A percentile compares a stretch with the other conserved stretches of the same genome.
Evolutionary conservation across 2,888 invertebrate genomes (phyloP).

Genomic region (Ochropacha duplaris): DNA sequence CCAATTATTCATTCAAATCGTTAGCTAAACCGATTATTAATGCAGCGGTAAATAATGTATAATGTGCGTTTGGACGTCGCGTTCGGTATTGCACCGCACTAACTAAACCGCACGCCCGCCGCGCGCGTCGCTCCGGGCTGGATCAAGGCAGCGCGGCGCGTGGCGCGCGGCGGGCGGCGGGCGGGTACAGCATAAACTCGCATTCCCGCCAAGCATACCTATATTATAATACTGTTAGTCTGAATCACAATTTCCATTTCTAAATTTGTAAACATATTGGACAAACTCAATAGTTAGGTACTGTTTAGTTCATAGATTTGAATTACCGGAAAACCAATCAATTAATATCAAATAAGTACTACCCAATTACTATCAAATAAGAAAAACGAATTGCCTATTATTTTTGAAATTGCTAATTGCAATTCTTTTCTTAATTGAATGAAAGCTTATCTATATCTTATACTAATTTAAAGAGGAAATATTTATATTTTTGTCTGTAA

Average conservation of each 20-base stretch:
- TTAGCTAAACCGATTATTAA: constrained; percentile 64
- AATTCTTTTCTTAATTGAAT: too few relatives aligned
- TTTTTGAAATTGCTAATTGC: too few relatives aligned
- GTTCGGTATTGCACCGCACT: constrained; percentile 42
- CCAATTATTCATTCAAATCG: constrained; percentile 66
- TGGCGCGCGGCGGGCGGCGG: neutral
- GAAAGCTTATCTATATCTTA: too few relatives aligned
- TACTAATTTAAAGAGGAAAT: too few relatives aligned
- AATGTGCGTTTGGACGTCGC: constrained; percentile 45
- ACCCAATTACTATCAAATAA: too few relatives aligned
- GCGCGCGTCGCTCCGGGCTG: constrained; percentile 14
- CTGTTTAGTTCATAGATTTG: neutral
- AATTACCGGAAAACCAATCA: too few relatives aligned
- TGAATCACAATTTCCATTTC: constrained; percentile 20
- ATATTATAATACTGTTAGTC: constrained; percentile 29
- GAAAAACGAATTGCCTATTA: too few relatives aligned
- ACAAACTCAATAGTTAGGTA: neutral
- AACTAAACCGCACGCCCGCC: constrained; percentile 29
- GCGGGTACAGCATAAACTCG: too few relatives aligned
- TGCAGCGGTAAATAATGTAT: constrained; percentile 57
- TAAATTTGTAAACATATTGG: neutral
- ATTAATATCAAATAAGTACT: too few relatives aligned
- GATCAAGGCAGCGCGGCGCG: constrained; percentile 17
- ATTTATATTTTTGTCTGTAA: too few relatives aligned
- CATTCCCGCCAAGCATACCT: constrained; percentile 24